Conservation (phyloP, 2,888 invertebrate species). For the Thysanoteuthis rhombus region DNA sequence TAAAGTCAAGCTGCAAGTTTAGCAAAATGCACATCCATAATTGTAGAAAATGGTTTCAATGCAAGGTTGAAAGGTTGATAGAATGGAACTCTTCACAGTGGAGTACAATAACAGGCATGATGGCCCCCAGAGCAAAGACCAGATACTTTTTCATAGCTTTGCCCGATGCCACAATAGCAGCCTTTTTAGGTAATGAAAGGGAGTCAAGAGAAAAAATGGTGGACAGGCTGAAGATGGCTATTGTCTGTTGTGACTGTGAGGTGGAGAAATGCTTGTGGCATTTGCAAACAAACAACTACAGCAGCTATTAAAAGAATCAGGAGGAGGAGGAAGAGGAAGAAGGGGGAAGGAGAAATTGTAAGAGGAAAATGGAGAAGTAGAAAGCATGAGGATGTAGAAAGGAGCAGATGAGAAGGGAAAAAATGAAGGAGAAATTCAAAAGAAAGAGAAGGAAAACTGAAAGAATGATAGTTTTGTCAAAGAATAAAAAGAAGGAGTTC, state of each 20-base stretch:
- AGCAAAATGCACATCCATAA: not conserved
- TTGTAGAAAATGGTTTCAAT: not conserved
- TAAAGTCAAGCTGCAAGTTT: not conserved
- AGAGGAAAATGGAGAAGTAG: not conserved
- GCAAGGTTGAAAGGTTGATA: not conserved
- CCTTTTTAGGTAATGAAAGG: not conserved
- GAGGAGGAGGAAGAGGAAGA: not conserved
- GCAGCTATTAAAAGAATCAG: not conserved
- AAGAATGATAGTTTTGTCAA: not conserved
- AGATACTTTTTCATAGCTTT: not conserved
- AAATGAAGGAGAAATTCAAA: not conserved
- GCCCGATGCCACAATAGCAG: not conserved
- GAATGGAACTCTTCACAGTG: not conserved
- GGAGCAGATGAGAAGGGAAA: too few species aligned
- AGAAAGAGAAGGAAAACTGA: not conserved
- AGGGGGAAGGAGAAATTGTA: not conserved
- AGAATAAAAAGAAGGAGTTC: not conserved
- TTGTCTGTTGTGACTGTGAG: not conserved
- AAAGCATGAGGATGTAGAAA: too few species aligned
- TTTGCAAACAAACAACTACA: not conserved
- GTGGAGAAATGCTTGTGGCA: not conserved
- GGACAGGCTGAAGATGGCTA: not conserved
- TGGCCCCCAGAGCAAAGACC: not conserved
- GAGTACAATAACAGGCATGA: not conserved
- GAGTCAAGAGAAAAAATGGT: not conserved